Conservation (phyloP, 2,888 invertebrate genomes). For the Eupsilia transversa region DNA sequence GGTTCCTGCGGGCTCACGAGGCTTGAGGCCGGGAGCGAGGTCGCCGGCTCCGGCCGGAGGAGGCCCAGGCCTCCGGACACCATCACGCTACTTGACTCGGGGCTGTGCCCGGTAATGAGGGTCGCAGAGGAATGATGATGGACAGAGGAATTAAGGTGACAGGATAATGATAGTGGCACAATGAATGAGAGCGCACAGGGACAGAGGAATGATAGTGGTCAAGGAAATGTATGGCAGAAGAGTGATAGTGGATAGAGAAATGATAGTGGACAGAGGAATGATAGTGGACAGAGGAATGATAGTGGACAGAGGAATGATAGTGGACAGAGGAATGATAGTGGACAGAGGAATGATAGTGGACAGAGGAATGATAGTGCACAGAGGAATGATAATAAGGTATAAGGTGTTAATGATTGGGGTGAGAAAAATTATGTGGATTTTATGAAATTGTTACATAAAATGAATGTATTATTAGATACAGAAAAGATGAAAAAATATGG, state of each 20-base stretch:
- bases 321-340: background rate
- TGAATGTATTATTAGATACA: slow-evolving; percentile 24
- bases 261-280: background rate
- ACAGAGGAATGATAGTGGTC: background rate
- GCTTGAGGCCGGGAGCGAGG: slow-evolving; percentile 85
- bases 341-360: background rate
- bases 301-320: background rate
- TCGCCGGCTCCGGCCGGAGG: slow-evolving; percentile 89
- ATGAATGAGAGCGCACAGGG: background rate
- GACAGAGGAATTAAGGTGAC: background rate
- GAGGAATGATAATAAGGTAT: background rate
- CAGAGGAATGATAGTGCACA: no score
- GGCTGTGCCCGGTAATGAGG: slow-evolving; percentile 75
- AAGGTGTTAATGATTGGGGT: background rate
- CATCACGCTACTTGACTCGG: slow-evolving; percentile 91
- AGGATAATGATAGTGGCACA: background rate
- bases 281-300: background rate
- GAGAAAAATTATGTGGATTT: background rate
- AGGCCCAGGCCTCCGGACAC: slow-evolving; percentile 87
- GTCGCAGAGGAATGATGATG: slow-evolving; percentile 1
- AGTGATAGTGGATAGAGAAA: background rate
- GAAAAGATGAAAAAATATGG: slow-evolving; percentile 10
- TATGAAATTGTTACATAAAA: slow-evolving; percentile 17
- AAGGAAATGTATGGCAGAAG: background rate
- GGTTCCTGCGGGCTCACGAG: slow-evolving; percentile 94